Evolutionary conservation across 1,140 invertebrate genomes (phyloP).

Genomic region (Himalopsyche phryganea): DNA sequence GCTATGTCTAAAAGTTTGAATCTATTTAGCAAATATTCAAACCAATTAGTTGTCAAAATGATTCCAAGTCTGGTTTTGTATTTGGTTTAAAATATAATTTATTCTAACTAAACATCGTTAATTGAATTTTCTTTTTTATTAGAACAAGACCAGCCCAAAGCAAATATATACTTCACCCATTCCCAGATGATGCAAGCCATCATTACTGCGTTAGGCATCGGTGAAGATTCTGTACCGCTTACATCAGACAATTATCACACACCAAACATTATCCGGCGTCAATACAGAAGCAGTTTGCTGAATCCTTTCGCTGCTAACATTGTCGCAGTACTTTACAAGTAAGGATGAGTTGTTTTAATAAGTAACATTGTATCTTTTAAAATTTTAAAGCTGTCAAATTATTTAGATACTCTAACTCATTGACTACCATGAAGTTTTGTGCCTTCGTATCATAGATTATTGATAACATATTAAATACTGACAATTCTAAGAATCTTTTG

Average conservation of each 20-base stretch:
- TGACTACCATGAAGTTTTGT: background rate
- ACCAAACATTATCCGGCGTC: slow-evolving; percentile 49
- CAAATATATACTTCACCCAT: slow-evolving; percentile 67
- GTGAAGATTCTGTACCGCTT: slow-evolving; percentile 60
- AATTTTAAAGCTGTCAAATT: background rate
- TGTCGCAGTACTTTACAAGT: slow-evolving; percentile 73
- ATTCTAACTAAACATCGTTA: too few species aligned
- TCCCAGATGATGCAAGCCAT: slow-evolving; percentile 58
- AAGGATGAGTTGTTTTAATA: slow-evolving; percentile 31
- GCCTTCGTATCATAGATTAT: background rate
- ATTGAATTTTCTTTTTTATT: slow-evolving; percentile 25
- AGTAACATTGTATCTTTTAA: background rate
- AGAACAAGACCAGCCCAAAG: slow-evolving; percentile 51
- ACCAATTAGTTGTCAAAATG: too few species aligned
- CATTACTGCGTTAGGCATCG: slow-evolving; percentile 63
- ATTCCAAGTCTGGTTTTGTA: too few species aligned
- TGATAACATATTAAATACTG: background rate
- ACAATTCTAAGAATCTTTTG: background rate
- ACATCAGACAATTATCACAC: slow-evolving; percentile 65
- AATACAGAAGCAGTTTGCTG: slow-evolving; percentile 70
- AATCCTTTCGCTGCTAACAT: slow-evolving; percentile 76
- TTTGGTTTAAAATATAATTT: too few species aligned
- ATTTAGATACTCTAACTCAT: background rate
- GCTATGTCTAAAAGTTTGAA: too few species aligned
- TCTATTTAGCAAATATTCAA: too few species aligned